phyloP scores from a whole-genome alignment of 2,888 invertebrate species.

The Heliconius cydno region DNA sequence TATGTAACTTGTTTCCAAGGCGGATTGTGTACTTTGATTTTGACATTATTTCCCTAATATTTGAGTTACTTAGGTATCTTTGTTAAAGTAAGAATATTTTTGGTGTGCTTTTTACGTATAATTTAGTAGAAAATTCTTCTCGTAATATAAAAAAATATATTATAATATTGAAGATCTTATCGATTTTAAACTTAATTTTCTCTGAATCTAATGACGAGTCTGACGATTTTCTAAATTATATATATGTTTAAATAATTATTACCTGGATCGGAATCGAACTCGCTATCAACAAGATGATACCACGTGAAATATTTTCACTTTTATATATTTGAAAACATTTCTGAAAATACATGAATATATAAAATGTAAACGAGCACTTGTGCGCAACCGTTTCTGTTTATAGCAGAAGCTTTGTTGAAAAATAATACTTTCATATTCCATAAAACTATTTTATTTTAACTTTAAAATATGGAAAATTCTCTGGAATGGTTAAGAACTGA shows the following conservation, averaged over 20 bases:
- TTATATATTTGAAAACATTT: background rate
- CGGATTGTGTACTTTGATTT: slow-evolving; percentile 28
- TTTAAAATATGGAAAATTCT: too few species aligned
- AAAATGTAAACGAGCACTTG: background rate
- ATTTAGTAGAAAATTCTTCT: background rate
- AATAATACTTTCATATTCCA: too few species aligned
- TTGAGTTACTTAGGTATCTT: background rate
- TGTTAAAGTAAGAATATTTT: background rate
- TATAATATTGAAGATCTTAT: background rate
- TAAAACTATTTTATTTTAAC: too few species aligned
- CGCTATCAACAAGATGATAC: background rate
- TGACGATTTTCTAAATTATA: too few species aligned
- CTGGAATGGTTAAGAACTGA: too few species aligned
- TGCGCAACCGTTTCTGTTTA: too few species aligned
- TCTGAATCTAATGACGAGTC: too few species aligned
- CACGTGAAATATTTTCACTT: background rate
- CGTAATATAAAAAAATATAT: background rate
- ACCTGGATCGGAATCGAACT: background rate
- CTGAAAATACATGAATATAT: background rate
- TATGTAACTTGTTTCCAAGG: slow-evolving; percentile 33
- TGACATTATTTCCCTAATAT: slow-evolving; percentile 27
- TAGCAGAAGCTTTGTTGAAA: too few species aligned
- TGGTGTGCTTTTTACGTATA: background rate
- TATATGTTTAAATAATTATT: too few species aligned
- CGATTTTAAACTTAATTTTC: background rate